Evolutionary conservation across 2,888 invertebrate genomes (phyloP), one percentile per base, ranked within the genome.

Genomic region (Resseliella maxima): DNA sequence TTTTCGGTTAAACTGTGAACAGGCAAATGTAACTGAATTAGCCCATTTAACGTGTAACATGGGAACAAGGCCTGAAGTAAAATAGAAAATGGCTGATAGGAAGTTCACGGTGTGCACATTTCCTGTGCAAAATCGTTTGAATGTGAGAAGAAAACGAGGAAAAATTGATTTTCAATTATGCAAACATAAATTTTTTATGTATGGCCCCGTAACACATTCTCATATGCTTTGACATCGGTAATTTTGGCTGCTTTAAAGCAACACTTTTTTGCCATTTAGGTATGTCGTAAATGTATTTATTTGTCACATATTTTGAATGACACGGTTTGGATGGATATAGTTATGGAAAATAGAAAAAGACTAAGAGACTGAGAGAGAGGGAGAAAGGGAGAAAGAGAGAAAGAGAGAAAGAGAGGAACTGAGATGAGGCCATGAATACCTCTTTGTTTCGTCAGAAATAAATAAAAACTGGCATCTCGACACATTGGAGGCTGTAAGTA

Each of bases 141-240:
- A 59, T 59, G 59, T 24, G 59, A 59, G 59, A 59, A 72, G 72
- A 15, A 50, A 15, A 31, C 72, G 72, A 72, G 72, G 35, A 27
- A 72, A 72, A 72, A 72, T 72, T 72, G 72, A 72, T 72, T 72
- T 72, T 72, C 72, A 72, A 72, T 72, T 72, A 72, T 72, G 72
- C 72, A 72, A 72, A 72, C 72, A 72, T 72, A 72, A 72, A 72
- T 72, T 72, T 72, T 72, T 72, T 72, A 72, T 72, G 72, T 72
- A 18, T 8, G 72, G n/a, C 72, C 31, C 72, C 27, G 27, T n/a
- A 24, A 59, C 72, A 12, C 31, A 50, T 50, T 18, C 50, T 15
- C 50, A 72, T 72, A 72, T 31, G 72, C 72, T 72, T 35, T 59
- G 1, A 18, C 18, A 50, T 72, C 31, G 31, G 21, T 59, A 24